A percentile compares a stretch with the other conserved stretches of the same genome.
Conservation (phyloP, 2,113 vertebrate genomes). For the Uropsilus gracilis region DNA sequence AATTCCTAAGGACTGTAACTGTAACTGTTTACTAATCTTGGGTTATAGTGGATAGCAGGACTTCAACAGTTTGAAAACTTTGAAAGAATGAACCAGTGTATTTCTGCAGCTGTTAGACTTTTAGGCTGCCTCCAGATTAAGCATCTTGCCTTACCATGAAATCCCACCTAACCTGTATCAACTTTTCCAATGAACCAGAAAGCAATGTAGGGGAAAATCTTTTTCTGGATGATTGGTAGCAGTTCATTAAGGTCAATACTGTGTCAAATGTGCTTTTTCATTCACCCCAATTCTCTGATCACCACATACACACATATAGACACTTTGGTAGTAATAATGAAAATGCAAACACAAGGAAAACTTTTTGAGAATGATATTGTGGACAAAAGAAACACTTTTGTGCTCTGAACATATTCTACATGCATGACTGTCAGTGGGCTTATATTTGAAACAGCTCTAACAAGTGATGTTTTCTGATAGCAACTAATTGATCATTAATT, state of each 20-base stretch:
- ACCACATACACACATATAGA: background rate
- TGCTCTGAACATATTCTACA: background rate
- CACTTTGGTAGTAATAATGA: background rate
- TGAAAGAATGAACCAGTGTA: background rate
- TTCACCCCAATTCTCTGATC: background rate
- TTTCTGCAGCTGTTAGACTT: background rate
- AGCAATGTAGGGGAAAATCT: background rate
- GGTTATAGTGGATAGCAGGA: background rate
- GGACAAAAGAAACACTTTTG: background rate
- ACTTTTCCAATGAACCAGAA: background rate
- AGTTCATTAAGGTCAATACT: background rate
- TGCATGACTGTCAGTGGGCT: background rate
- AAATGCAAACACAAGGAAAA: background rate
- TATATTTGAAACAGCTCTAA: background rate
- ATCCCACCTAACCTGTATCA: background rate
- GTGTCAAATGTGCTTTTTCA: background rate
- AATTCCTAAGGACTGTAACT: background rate
- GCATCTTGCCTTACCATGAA: background rate
- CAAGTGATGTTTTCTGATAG: background rate
- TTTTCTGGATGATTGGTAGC: background rate
- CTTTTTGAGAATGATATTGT: background rate
- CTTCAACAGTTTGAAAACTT: background rate
- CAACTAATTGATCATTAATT: background rate
- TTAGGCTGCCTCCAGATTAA: background rate
- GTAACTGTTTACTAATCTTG: background rate